Conservation (phyloP, 2,888 invertebrate species). For the Geophilus truncorum region DNA sequence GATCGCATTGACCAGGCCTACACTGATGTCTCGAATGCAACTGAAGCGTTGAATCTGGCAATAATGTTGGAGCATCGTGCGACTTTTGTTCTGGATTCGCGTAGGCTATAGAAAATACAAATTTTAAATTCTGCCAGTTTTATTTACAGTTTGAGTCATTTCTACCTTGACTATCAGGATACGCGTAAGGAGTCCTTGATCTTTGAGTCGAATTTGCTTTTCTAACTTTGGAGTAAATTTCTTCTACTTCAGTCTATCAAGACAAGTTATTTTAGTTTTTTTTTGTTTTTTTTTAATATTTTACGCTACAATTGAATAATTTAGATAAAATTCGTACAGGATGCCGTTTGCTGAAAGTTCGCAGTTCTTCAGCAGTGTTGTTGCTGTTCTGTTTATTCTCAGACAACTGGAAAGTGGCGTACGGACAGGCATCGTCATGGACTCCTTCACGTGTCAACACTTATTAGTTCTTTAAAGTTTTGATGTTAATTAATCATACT, state of each 20-base stretch:
- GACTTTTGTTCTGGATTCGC: constrained; percentile 15
- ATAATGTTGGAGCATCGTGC: not conserved
- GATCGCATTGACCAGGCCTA: constrained; percentile 10
- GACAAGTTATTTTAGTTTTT: not conserved
- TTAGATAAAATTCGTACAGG: not conserved
- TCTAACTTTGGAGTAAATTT: constrained; percentile 32
- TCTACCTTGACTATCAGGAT: constrained; percentile 32
- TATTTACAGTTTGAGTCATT: not conserved
- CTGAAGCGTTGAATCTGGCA: not conserved
- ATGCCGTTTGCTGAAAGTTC: constrained; percentile 29
- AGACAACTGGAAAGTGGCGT: constrained; percentile 85
- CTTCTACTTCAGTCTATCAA: constrained; percentile 23
- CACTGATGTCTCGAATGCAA: constrained; percentile 27
- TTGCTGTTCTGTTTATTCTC: constrained; percentile 11
- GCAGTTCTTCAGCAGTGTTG: constrained; percentile 28
- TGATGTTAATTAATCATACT: not conserved
- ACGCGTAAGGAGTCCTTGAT: constrained; percentile 25
- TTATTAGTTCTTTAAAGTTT: not conserved
- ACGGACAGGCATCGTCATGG: constrained; percentile 90
- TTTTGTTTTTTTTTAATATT: not conserved
- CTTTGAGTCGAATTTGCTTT: constrained; percentile 25
- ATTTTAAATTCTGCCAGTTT: not conserved
- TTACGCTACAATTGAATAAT: not conserved
- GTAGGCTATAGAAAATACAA: not conserved
- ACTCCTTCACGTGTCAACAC: constrained; percentile 5